phyloP scores from a whole-genome alignment of 2,888 invertebrate species.

The Antheraea assamensis region DNA sequence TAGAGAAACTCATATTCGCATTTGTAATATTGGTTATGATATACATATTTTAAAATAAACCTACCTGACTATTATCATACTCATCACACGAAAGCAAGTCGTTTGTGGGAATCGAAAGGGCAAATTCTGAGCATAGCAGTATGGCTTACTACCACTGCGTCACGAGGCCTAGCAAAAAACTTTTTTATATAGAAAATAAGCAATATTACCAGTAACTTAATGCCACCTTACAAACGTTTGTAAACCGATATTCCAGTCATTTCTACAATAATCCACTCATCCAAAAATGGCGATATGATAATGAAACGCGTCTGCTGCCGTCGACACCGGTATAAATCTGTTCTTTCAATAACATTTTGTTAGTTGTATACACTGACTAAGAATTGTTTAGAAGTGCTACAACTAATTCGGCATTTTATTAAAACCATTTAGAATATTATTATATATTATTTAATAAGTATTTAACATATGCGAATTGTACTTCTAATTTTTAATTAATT shows the following conservation, averaged over 20 bases:
- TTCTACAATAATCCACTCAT: constrained; percentile 29
- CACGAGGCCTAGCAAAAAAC: no score
- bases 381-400: constrained; percentile 36
- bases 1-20: no score
- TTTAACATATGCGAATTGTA: no score
- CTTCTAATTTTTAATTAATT: no score
- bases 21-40: no score
- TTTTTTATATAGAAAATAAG: neutral
- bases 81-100: no score
- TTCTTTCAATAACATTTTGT: constrained; percentile 59
- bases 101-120: no score
- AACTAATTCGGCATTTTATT: neutral
- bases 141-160: no score
- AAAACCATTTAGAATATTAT: neutral
- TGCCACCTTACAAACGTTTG: neutral
- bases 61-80: no score
- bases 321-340: constrained; percentile 65
- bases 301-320: constrained; percentile 54
- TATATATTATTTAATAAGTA: no score
- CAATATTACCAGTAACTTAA: neutral
- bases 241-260: constrained; percentile 3
- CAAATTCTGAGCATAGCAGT: no score
- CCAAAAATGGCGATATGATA: constrained; percentile 56
- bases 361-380: constrained; percentile 43
- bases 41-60: no score